Evolutionary conservation across 2,888 invertebrate species (phyloP).

Genomic region (Shargacucullia verbasci): DNA sequence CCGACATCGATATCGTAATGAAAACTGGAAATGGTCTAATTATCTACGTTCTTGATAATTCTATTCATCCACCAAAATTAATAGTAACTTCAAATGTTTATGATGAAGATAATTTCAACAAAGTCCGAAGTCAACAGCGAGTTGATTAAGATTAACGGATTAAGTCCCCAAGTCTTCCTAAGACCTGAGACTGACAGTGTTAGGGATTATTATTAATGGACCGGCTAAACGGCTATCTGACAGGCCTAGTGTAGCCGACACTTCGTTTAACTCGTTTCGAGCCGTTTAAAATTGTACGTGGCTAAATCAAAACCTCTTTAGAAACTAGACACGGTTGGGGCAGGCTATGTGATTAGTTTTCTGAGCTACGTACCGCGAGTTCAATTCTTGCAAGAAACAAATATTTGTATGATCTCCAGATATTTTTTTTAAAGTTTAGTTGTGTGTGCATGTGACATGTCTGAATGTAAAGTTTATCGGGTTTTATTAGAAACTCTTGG

Average conservation of each 20-base stretch:
- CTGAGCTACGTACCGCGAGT: too few relatives aligned
- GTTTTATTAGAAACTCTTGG: too few relatives aligned
- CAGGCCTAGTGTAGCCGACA: constrained; percentile 38
- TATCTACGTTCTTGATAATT: constrained; percentile 14
- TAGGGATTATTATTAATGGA: constrained; percentile 69
- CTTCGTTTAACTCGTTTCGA: constrained; percentile 42
- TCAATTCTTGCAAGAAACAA: too few relatives aligned
- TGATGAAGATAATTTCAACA: constrained; percentile 50
- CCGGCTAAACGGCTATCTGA: constrained; percentile 62
- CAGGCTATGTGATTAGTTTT: too few relatives aligned
- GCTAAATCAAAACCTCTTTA: constrained; percentile 15
- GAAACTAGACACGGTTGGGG: neutral
- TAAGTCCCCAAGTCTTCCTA: constrained; percentile 63
- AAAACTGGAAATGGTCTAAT: too few relatives aligned
- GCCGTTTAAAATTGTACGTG: constrained; percentile 26
- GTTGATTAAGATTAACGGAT: constrained; percentile 73
- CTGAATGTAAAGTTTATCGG: too few relatives aligned
- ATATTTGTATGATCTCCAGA: too few relatives aligned
- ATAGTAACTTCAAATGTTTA: constrained; percentile 34
- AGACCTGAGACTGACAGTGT: constrained; percentile 59
- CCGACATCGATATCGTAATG: too few relatives aligned
- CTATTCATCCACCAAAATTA: constrained; percentile 14
- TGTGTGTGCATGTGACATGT: too few relatives aligned
- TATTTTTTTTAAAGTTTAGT: too few relatives aligned
- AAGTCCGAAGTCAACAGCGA: constrained; percentile 68